Evolutionary conservation across 2,797 vertebrate species (phyloP), one percentile per base, ranked within the genome.

Genomic region (Cossypha heuglini): DNA sequence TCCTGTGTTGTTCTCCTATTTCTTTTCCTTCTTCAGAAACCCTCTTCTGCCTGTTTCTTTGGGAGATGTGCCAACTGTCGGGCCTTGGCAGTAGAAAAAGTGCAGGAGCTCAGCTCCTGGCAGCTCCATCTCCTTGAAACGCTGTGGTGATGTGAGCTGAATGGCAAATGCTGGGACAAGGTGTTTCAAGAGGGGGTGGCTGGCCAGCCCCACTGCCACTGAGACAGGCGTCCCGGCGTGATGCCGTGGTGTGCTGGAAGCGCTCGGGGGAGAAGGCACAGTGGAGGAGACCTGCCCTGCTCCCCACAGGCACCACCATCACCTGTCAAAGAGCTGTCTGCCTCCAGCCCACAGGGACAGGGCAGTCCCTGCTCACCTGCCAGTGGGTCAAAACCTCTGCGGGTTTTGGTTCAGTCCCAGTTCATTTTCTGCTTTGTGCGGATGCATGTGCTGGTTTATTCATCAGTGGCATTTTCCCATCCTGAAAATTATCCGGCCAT

Each of bases 1-100:
- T 96, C 80, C 82, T 59, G 11, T 81, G 86, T 80, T 89, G 63
- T 90, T 86, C 85, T 77, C 58, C 94, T 88, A 95, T 71, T 97
- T 90, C 96, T 81, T 67, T 97, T 95, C 80, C 59, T 84, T 90
- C 86, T 88, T 76, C 78, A 94, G 77, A 90, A 93, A 84, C 13
- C 63, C 84, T 94, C 88, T 87, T 86, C 73, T 88, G 69, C 59
- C 61, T 96, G 75, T 96, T 95, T 97, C 77, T 90, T 77, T 83
- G 73, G 88, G 94, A 97, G 19, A 43, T 21, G 42, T 95, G 79
- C 88, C 58, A 92, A 83, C 76, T 22, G 3, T 75, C 11, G 7
- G 58, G 75, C 42, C 69, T 88, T 69, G 71, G 73, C 5, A 6
- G 59, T 5, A 42, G 96, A 81, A 95, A 75, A 86, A 94, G 82